Evolutionary conservation across 1,140 invertebrate species (phyloP).

Genomic region (Aphaenogaster rudis): DNA sequence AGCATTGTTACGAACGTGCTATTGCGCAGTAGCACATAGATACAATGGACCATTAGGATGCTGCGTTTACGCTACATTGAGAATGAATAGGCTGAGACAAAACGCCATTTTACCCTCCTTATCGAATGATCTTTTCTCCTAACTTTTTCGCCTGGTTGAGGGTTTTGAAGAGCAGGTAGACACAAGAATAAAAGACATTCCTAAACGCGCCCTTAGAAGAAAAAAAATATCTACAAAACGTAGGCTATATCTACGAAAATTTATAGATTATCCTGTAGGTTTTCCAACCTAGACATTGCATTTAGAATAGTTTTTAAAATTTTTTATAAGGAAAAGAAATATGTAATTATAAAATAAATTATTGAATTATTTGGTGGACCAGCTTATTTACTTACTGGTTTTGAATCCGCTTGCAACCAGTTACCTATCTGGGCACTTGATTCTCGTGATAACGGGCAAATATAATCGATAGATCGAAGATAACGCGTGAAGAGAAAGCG

Average conservation of each 20-base stretch:
- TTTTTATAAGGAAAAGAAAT: neutral
- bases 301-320: neutral
- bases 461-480: neutral
- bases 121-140: neutral
- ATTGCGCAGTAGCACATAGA: neutral
- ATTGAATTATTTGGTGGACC: neutral
- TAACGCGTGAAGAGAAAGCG: neutral
- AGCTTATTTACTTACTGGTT: conserved; percentile 17
- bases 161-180: conserved; percentile 10
- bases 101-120: neutral
- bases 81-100: neutral
- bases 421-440: conserved; percentile 26
- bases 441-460: neutral
- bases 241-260: neutral
- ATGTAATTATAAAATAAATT: neutral
- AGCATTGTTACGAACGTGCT: neutral
- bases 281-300: neutral
- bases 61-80: neutral
- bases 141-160: neutral
- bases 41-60: neutral
- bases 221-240: neutral
- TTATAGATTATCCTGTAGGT: neutral
- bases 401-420: neutral
- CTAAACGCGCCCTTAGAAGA: too few species aligned
- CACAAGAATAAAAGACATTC: neutral